Evolutionary conservation across 2,888 invertebrate species (phyloP).

Genomic region (Caenorhabditis uteleia): DNA sequence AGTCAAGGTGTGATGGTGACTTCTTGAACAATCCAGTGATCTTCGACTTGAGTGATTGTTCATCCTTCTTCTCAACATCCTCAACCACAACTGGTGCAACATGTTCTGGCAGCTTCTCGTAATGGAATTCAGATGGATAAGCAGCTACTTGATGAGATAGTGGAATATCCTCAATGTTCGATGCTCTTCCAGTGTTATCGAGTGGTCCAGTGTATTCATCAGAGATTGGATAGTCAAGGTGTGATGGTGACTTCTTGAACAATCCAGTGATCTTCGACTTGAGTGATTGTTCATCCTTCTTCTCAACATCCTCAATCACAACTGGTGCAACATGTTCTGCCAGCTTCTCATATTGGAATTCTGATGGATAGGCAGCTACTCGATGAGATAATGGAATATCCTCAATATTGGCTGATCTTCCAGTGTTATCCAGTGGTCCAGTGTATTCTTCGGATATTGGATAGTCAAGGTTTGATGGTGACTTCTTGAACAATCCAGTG

Average conservation of each 20-base stretch:
- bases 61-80: neutral
- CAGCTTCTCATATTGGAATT: slow-evolving; percentile 24
- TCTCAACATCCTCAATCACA: slow-evolving; percentile 11
- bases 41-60: slow-evolving; percentile 9
- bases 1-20: slow-evolving; percentile 39
- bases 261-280: slow-evolving; percentile 41
- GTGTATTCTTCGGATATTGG: slow-evolving; percentile 33
- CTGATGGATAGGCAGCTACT: slow-evolving; percentile 43
- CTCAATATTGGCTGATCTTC: slow-evolving; percentile 9
- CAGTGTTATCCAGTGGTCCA: slow-evolving; percentile 20
- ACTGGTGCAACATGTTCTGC: slow-evolving; percentile 13
- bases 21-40: slow-evolving; percentile 10
- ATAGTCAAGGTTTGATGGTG: slow-evolving; percentile 43
- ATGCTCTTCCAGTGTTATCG: slow-evolving; percentile 16
- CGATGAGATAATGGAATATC: slow-evolving; percentile 19
- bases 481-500: slow-evolving; percentile 29
- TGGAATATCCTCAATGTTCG: slow-evolving; percentile 29
- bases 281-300: slow-evolving; percentile 27
- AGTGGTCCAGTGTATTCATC: slow-evolving; percentile 43
- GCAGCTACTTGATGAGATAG: slow-evolving; percentile 37
- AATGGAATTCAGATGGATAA: slow-evolving; percentile 37
- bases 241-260: slow-evolving; percentile 44
- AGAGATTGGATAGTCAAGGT: slow-evolving; percentile 44
- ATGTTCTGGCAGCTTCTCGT: slow-evolving; percentile 17
- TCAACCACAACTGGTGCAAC: neutral